These are phyloP conservation scores for Salvelinus fontinalis DNA, from an alignment of 2,113 vertebrate species.

Conservation along the genomic window DNA sequence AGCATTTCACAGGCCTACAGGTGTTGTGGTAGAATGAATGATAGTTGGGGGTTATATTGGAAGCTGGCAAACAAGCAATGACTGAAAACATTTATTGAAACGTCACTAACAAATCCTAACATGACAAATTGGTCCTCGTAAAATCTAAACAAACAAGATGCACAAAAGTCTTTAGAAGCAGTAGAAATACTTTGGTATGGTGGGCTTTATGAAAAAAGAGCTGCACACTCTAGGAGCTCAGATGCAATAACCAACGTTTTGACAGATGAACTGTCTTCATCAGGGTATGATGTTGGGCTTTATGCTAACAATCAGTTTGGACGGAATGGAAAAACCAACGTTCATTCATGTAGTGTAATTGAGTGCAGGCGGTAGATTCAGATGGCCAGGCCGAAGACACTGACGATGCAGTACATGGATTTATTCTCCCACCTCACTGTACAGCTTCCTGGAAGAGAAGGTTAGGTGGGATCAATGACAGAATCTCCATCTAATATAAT, in stretches of 20 bases:
- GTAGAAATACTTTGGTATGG: background rate
- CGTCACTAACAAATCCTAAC: background rate
- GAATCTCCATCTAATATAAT: background rate
- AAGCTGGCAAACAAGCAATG: background rate
- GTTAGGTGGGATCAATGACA: background rate
- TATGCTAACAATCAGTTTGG: background rate
- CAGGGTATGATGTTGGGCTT: background rate
- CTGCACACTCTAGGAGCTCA: background rate
- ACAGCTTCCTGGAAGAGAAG: conserved; percentile 81
- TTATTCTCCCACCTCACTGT: conserved; percentile 94
- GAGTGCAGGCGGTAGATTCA: conserved; percentile 50
- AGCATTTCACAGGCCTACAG: background rate
- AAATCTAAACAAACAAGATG: background rate
- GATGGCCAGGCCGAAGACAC: conserved; percentile 86
- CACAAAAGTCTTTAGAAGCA: conserved; percentile 1
- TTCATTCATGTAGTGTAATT: background rate
- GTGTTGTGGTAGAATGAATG: background rate
- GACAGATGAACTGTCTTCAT: too few species aligned
- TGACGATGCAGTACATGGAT: conserved; percentile 92
- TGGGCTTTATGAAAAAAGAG: background rate
- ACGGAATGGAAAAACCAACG: background rate
- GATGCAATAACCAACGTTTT: too few species aligned
- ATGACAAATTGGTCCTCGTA: conserved; percentile 7
- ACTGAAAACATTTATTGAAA: conserved; percentile 31
- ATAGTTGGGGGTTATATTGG: background rate